Evolutionary conservation across 2,113 vertebrate genomes (phyloP).

Genomic region (Agelaius phoeniceus): DNA sequence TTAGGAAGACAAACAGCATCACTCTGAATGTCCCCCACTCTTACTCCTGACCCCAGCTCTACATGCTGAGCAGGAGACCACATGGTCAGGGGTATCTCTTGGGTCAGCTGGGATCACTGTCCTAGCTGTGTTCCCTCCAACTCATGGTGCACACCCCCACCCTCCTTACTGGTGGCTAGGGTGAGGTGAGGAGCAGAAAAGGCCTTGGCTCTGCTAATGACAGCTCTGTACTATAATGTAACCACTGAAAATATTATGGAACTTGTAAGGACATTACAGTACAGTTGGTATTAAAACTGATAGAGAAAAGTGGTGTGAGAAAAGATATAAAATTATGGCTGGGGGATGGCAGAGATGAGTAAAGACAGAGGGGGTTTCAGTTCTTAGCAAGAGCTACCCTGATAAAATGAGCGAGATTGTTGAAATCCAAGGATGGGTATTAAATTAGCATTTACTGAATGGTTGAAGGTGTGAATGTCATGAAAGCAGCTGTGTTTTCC

Average conservation of each 20-base stretch:
- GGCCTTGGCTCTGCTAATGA: background rate
- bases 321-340: background rate
- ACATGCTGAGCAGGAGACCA: background rate
- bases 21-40: too few relatives aligned
- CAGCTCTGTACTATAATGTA: background rate
- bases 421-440: background rate
- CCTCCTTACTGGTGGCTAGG: accelerated
- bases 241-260: background rate
- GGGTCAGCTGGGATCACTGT: background rate
- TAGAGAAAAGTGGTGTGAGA: background rate
- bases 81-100: too few relatives aligned
- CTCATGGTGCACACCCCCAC: too few relatives aligned
- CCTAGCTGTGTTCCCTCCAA: background rate
- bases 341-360: background rate
- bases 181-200: background rate
- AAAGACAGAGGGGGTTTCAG: background rate
- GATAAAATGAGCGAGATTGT: background rate
- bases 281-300: background rate
- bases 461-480: background rate
- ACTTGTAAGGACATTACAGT: background rate
- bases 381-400: background rate
- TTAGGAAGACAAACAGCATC: background rate
- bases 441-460: background rate
- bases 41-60: background rate
- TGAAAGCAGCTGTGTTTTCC: background rate